Evolutionary conservation across 2,113 vertebrate species (phyloP).

Genomic region (Misgurnus mizolepis): DNA sequence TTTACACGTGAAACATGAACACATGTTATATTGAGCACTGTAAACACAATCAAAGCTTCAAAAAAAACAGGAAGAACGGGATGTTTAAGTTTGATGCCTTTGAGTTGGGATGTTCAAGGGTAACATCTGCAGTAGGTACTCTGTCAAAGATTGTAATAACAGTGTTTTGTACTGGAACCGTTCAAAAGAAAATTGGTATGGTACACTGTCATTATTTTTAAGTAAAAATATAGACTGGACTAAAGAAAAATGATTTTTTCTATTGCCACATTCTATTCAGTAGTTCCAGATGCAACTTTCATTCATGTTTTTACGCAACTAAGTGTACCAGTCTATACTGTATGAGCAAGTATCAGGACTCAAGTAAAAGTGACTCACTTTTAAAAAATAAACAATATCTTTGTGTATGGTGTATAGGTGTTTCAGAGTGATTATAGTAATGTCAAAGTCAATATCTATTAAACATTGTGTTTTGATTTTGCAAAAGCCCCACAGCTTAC

Average conservation of each 20-base stretch:
- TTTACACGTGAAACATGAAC: too few species aligned
- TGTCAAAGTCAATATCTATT: too few species aligned
- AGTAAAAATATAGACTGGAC: background rate
- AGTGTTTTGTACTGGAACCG: background rate
- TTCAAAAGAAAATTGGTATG: slow-evolving; percentile 1
- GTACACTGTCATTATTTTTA: background rate
- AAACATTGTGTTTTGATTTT: too few species aligned
- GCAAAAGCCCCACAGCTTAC: too few species aligned
- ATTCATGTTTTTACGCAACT: background rate
- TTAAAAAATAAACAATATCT: too few species aligned
- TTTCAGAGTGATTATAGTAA: too few species aligned
- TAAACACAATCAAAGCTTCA: too few species aligned
- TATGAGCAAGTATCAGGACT: background rate
- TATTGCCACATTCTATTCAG: background rate
- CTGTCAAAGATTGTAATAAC: background rate
- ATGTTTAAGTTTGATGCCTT: background rate
- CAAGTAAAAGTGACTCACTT: too few species aligned
- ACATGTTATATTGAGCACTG: too few species aligned
- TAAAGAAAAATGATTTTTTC: background rate
- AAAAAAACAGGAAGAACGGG: too few species aligned
- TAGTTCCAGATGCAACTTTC: background rate
- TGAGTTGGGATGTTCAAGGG: background rate
- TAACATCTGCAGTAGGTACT: background rate
- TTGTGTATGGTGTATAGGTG: too few species aligned
- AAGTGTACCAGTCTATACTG: background rate